Conservation (phyloP, 2,888 invertebrate genomes). For the Pinctada fucata region DNA sequence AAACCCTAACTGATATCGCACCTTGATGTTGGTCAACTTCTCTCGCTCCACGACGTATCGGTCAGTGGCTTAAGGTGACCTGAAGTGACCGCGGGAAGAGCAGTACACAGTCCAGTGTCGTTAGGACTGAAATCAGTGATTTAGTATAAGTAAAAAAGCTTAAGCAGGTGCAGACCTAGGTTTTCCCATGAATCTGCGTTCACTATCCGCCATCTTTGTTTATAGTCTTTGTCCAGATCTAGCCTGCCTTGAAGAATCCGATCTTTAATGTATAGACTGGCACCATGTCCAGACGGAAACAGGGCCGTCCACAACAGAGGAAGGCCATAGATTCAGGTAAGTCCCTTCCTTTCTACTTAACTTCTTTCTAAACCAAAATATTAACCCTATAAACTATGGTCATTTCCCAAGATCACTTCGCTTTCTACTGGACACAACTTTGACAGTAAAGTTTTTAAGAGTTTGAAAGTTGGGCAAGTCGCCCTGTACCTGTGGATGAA, state of each 20-base stretch:
- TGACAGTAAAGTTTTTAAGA: too few relatives aligned
- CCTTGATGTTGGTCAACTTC: slow-evolving; percentile 23
- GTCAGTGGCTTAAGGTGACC: slow-evolving; percentile 47
- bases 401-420: not conserved
- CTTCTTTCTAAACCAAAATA: not conserved
- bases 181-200: slow-evolving; percentile 49
- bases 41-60: slow-evolving; percentile 33
- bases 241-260: slow-evolving; percentile 49
- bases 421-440: too few relatives aligned
- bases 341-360: slow-evolving; percentile 38
- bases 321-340: slow-evolving; percentile 76
- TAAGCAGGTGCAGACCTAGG: slow-evolving; percentile 41
- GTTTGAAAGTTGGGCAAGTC: too few relatives aligned
- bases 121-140: slow-evolving; percentile 41
- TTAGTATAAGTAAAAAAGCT: slow-evolving; percentile 42
- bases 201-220: slow-evolving; percentile 64
- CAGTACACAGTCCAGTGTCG: slow-evolving; percentile 42
- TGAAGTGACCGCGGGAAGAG: slow-evolving; percentile 43
- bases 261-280: slow-evolving; percentile 58
- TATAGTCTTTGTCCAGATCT: slow-evolving; percentile 65
- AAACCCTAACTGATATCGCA: slow-evolving; percentile 1
- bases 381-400: not conserved
- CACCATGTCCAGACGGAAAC: slow-evolving; percentile 74
- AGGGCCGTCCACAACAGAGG: slow-evolving; percentile 77
- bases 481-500: too few relatives aligned